phyloP scores from a whole-genome alignment of 1,140 invertebrate species.

The Oreohelix idahoensis region DNA sequence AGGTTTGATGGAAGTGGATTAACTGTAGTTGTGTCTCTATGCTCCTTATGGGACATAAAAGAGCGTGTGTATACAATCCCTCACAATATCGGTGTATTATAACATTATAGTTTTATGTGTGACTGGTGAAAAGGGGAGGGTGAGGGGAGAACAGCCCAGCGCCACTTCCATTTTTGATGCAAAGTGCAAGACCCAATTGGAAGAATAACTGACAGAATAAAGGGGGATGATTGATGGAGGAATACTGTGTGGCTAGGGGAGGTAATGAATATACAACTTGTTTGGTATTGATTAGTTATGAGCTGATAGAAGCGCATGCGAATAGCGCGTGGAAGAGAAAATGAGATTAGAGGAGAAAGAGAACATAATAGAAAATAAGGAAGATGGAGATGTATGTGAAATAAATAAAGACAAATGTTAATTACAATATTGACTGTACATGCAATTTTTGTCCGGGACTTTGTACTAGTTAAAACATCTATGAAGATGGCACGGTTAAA shows the following conservation, averaged over 20 bases:
- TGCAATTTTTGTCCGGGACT: too few species aligned
- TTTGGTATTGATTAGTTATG: constrained; percentile 8
- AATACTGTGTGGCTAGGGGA: constrained; percentile 25
- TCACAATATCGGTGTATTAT: too few species aligned
- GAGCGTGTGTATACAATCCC: too few species aligned
- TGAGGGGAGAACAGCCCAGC: neutral
- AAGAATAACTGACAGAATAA: constrained; percentile 16
- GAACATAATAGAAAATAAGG: neutral
- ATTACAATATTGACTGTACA: too few species aligned
- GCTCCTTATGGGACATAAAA: too few species aligned
- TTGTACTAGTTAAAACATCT: too few species aligned
- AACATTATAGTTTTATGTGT: too few species aligned
- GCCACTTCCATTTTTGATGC: neutral
- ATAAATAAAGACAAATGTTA: neutral
- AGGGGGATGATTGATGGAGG: constrained; percentile 17
- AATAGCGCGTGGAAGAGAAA: neutral
- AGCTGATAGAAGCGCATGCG: neutral
- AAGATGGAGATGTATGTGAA: neutral
- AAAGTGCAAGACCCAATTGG: neutral
- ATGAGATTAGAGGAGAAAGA: neutral
- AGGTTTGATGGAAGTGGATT: too few species aligned
- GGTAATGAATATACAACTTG: constrained; percentile 19
- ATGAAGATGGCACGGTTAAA: too few species aligned
- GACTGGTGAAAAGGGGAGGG: neutral
- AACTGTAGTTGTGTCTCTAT: too few species aligned